phyloP scores from a whole-genome alignment of 1,140 invertebrate genomes.

The Scaptomyza montana region DNA sequence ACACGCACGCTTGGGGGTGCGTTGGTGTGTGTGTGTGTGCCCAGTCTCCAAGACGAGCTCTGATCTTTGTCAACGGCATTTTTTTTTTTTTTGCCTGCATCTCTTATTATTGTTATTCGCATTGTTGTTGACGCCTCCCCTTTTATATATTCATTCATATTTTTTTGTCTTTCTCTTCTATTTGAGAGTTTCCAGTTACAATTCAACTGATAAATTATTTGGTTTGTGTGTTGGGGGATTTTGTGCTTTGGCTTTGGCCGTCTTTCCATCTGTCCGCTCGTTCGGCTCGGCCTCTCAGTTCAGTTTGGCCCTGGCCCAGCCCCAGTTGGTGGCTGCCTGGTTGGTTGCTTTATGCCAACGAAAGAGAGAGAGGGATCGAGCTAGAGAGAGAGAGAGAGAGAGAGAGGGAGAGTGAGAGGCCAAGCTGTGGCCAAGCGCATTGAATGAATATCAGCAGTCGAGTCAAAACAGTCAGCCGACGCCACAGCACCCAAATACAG shows the following conservation, averaged over 20 bases:
- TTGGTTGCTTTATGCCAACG: conserved; percentile 21
- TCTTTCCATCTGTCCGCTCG: conserved; percentile 16
- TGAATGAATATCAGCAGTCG: conserved; percentile 67
- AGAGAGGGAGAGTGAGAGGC: not conserved
- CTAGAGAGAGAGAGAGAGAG: conserved; percentile 14
- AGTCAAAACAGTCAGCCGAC: conserved; percentile 12
- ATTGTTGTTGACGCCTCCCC: conserved; percentile 73
- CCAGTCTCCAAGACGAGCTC: conserved; percentile 69
- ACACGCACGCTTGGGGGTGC: not conserved
- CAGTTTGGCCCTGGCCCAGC: conserved; percentile 39
- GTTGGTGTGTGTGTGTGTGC: conserved; percentile 31
- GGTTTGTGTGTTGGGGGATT: conserved; percentile 53
- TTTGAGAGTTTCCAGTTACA: conserved; percentile 69
- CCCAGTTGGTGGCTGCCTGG: conserved; percentile 25
- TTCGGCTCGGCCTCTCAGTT: conserved; percentile 42
- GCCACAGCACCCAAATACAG: conserved; percentile 1
- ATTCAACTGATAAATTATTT: conserved; percentile 79
- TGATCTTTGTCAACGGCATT: conserved; percentile 64
- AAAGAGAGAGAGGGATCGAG: conserved; percentile 1
- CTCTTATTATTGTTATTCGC: conserved; percentile 38
- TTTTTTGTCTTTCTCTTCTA: conserved; percentile 3
- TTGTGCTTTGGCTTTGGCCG: conserved; percentile 51
- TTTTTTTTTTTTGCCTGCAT: conserved; percentile 6
- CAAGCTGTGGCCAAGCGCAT: conserved; percentile 60
- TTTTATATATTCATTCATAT: conserved; percentile 69